Conservation (phyloP, 2,113 vertebrate genomes). For the Prinia subflava region DNA sequence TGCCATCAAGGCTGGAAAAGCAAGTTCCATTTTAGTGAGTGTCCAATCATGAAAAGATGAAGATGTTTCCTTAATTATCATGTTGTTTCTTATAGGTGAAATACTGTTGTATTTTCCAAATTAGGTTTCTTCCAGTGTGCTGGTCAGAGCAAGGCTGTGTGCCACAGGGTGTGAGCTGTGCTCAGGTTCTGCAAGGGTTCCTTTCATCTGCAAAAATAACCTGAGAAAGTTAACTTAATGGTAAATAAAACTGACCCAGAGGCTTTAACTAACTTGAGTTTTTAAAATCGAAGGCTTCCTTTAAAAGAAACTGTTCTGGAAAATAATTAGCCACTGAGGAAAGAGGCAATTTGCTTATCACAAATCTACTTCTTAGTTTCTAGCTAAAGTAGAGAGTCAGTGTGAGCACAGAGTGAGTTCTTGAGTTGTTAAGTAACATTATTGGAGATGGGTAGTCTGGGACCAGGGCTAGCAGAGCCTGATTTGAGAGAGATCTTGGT, state of each 20-base stretch:
- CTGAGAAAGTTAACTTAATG: background rate
- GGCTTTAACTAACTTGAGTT: background rate
- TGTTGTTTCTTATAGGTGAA: background rate
- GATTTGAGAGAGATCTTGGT: background rate
- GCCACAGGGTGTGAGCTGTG: background rate
- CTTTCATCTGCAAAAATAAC: background rate
- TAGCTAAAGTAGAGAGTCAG: background rate
- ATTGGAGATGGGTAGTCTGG: background rate
- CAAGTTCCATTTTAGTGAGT: background rate
- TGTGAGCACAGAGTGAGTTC: background rate
- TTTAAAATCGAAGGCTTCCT: background rate
- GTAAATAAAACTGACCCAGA: background rate
- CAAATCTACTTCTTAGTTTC: too few relatives aligned
- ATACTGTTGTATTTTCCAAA: background rate
- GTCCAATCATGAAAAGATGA: background rate
- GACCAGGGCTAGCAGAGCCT: background rate
- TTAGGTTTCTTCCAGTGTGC: background rate
- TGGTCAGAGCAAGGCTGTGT: background rate
- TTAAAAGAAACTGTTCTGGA: background rate
- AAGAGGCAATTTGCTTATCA: background rate
- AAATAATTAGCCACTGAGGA: background rate
- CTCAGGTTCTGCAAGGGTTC: background rate
- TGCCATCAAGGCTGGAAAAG: background rate
- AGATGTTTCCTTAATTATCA: background rate
- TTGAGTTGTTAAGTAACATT: background rate